Conservation (phyloP, 2,113 vertebrate genomes). For the Chaenogobius annularis region DNA sequence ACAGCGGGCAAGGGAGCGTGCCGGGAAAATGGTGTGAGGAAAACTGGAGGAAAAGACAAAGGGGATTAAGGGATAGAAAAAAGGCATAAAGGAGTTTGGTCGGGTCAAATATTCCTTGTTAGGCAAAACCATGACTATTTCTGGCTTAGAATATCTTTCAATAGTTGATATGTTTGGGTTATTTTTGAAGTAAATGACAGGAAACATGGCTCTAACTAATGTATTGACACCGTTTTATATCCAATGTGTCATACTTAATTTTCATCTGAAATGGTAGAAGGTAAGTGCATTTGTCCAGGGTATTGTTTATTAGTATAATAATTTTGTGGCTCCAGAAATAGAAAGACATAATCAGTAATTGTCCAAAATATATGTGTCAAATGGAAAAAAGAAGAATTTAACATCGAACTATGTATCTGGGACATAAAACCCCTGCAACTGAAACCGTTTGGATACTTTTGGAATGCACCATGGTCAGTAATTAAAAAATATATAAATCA, state of each 20-base stretch:
- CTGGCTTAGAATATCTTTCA: slow-evolving; percentile 9
- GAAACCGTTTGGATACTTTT: too few species aligned
- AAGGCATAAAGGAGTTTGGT: slow-evolving; percentile 31
- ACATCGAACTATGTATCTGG: too few species aligned
- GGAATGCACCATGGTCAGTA: too few species aligned
- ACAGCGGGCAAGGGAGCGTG: slow-evolving; percentile 57
- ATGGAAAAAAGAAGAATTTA: too few species aligned
- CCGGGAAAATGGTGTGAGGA: slow-evolving; percentile 41
- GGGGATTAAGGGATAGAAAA: slow-evolving; percentile 47
- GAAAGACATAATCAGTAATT: too few species aligned
- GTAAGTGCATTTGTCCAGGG: too few species aligned
- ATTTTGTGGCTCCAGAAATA: too few species aligned
- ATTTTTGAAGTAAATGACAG: slow-evolving; percentile 27
- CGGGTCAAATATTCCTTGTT: slow-evolving; percentile 34
- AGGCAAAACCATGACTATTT: slow-evolving; percentile 23
- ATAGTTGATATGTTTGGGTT: slow-evolving; percentile 4
- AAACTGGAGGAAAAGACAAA: slow-evolving; percentile 47
- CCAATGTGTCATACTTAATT: neutral
- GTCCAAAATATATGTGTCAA: too few species aligned
- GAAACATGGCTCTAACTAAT: neutral
- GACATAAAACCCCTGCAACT: too few species aligned
- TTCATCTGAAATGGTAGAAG: too few species aligned
- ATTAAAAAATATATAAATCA: too few species aligned
- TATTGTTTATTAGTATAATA: too few species aligned
- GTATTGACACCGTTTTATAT: neutral